Evolutionary conservation across 2,113 vertebrate genomes (phyloP).

Genomic region (Seriola quinqueradiata): DNA sequence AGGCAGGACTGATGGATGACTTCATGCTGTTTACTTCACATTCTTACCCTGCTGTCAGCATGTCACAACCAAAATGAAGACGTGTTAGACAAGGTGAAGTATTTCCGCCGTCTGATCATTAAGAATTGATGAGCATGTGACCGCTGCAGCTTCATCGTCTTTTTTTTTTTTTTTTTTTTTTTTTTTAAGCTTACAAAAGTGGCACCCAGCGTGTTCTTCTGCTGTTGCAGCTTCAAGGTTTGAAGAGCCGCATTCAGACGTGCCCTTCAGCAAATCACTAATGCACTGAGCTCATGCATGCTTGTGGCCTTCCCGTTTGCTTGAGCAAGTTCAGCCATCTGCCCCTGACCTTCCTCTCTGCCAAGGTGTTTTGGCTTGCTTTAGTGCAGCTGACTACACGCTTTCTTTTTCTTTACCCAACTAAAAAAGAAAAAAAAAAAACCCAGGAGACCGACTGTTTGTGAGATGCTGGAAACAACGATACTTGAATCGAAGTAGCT

Average conservation of each 20-base stretch:
- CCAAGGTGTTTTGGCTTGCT: slow-evolving; percentile 42
- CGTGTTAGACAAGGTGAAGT: background rate
- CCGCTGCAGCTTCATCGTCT: background rate
- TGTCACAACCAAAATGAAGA: background rate
- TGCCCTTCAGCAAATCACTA: background rate
- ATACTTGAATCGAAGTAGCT: slow-evolving; percentile 23
- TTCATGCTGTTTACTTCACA: slow-evolving; percentile 16
- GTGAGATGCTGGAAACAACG: slow-evolving; percentile 13
- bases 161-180: background rate
- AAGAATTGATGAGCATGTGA: background rate
- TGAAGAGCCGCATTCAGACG: slow-evolving; percentile 11
- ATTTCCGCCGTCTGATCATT: background rate
- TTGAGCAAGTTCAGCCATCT: slow-evolving; percentile 9
- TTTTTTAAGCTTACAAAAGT: background rate
- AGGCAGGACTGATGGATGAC: slow-evolving; percentile 18
- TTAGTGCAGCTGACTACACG: slow-evolving; percentile 12
- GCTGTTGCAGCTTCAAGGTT: slow-evolving; percentile 4
- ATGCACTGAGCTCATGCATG: background rate
- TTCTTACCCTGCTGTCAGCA: background rate
- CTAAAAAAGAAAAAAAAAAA: background rate
- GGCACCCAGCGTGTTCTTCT: accelerated
- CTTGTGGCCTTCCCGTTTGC: slow-evolving; percentile 6
- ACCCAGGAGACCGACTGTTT: slow-evolving; percentile 42
- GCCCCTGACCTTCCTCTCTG: slow-evolving; percentile 39
- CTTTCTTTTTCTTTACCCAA: slow-evolving; percentile 21